Conservation (phyloP, 2,888 invertebrate genomes). For the Schizaphis graminum region DNA sequence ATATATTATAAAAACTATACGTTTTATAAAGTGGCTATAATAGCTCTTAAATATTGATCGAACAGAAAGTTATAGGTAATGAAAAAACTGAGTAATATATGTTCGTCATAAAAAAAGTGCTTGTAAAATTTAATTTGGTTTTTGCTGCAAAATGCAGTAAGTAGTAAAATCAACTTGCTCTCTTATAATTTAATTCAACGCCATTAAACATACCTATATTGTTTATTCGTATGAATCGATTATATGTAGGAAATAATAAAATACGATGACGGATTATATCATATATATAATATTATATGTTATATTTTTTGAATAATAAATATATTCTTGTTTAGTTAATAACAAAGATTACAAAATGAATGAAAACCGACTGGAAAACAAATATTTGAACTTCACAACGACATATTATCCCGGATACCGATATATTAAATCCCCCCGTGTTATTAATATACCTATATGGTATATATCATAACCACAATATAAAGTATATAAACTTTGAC, state of each 20-base stretch:
- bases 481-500: not conserved
- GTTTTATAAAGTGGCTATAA: not conserved
- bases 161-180: not conserved
- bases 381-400: conserved; percentile 22
- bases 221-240: not conserved
- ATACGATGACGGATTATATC: not conserved
- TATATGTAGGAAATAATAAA: not conserved
- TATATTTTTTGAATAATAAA: not conserved
- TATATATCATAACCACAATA: not conserved
- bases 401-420: conserved; percentile 10
- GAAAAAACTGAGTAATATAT: not conserved
- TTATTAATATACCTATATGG: not conserved
- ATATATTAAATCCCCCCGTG: not conserved
- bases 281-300: not conserved
- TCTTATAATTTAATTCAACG: not conserved
- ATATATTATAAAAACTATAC: not conserved
- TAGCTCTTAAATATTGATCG: not conserved
- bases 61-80: not conserved
- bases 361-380: not conserved
- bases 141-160: not conserved
- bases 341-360: not conserved
- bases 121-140: not conserved
- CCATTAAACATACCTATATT: not conserved
- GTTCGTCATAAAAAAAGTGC: not conserved
- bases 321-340: not conserved